Percentiles rank a stretch among this genome's conserved stretches.
Evolutionary conservation across 1,140 invertebrate species (phyloP).

Genomic region (Conus ventricosus): DNA sequence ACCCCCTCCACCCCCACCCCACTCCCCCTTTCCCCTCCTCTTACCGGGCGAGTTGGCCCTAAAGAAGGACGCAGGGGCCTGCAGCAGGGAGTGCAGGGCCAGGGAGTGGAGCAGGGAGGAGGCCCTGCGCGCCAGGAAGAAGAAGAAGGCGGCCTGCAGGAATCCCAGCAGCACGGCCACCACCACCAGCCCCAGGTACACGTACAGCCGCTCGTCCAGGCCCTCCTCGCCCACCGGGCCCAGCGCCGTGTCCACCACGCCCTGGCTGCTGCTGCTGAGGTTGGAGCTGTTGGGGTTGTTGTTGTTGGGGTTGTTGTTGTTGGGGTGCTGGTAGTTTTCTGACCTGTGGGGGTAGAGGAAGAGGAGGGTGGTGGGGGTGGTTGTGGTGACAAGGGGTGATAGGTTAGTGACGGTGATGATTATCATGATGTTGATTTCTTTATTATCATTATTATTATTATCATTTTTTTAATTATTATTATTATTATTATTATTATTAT

Average conservation of each 20-base stretch:
- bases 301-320: no score
- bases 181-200: conserved; percentile 47
- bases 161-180: conserved; percentile 44
- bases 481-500: no score
- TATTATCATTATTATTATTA: no score
- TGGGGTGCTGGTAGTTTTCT: conserved; percentile 39
- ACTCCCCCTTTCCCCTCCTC: background rate
- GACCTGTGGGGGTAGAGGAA: conserved; percentile 34
- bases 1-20: background rate
- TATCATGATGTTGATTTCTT: no score
- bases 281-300: no score
- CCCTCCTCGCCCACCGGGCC: conserved; percentile 7
- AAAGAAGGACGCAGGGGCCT: conserved; percentile 50
- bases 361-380: no score
- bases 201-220: conserved; percentile 45
- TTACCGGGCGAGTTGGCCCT: conserved; percentile 47
- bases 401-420: no score
- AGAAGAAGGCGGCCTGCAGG: conserved; percentile 49
- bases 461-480: no score
- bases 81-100: conserved; percentile 44
- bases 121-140: conserved; percentile 41
- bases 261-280: no score
- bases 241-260: conserved; percentile 32
- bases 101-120: conserved; percentile 44
- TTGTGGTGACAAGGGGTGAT: no score